Conservation (phyloP, 1,140 invertebrate species). For the Chlorops oryzae region DNA sequence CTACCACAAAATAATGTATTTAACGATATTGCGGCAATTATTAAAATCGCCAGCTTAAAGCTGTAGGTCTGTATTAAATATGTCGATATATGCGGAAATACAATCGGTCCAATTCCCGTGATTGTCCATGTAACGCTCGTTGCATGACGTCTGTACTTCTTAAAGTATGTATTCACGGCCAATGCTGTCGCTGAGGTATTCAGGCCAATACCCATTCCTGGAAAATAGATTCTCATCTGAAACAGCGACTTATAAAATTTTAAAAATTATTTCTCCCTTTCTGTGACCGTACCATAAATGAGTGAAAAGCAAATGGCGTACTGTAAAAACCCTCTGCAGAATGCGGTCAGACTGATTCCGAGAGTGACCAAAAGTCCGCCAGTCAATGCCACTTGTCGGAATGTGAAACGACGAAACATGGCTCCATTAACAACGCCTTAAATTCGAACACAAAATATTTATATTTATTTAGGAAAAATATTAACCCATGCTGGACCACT, state of each 20-base stretch:
- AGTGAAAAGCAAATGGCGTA: slow-evolving; percentile 58
- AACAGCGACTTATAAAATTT: background rate
- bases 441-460: slow-evolving; percentile 33
- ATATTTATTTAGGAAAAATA: too few relatives aligned
- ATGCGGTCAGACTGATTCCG: slow-evolving; percentile 54
- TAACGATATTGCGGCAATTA: slow-evolving; percentile 54
- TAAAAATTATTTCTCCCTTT: background rate
- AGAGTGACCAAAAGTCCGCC: slow-evolving; percentile 54
- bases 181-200: slow-evolving; percentile 56
- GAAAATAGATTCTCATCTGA: slow-evolving; percentile 6
- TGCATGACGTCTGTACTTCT: slow-evolving; percentile 53
- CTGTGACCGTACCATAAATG: slow-evolving; percentile 50
- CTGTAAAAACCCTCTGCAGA: slow-evolving; percentile 52
- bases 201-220: slow-evolving; percentile 56
- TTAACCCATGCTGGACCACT: too few relatives aligned
- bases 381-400: slow-evolving; percentile 55
- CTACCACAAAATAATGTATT: slow-evolving; percentile 55
- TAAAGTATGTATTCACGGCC: slow-evolving; percentile 58
- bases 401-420: slow-evolving; percentile 57
- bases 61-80: slow-evolving; percentile 51
- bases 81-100: slow-evolving; percentile 54
- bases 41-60: slow-evolving; percentile 52
- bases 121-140: slow-evolving; percentile 55
- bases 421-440: slow-evolving; percentile 61
- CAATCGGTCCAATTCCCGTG: slow-evolving; percentile 55